phyloP scores from a whole-genome alignment of 2,888 invertebrate genomes.

The Boloria selene region DNA sequence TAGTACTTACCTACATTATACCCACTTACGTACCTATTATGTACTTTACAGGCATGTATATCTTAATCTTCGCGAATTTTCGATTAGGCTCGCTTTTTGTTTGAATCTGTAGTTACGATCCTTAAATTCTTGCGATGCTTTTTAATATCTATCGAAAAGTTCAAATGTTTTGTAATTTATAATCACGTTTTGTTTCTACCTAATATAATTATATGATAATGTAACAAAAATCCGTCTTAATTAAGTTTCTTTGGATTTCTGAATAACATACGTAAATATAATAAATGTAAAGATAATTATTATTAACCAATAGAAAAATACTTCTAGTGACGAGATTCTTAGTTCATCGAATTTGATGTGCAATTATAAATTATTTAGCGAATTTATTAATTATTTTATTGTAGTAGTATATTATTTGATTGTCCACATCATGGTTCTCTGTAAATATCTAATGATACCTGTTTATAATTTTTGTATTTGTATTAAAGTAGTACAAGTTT shows the following conservation, averaged over 20 bases:
- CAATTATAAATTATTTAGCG: constrained; percentile 71
- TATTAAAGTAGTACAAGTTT: constrained; percentile 59
- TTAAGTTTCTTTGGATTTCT: constrained; percentile 71
- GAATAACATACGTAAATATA: constrained; percentile 78
- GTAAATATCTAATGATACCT: constrained; percentile 76
- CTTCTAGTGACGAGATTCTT: constrained; percentile 70
- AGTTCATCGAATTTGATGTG: constrained; percentile 65
- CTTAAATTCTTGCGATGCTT: constrained; percentile 73
- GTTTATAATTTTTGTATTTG: constrained; percentile 59
- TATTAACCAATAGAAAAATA: constrained; percentile 74
- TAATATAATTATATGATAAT: constrained; percentile 45
- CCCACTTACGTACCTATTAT: constrained; percentile 72
- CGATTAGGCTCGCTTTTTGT: constrained; percentile 70
- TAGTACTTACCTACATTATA: constrained; percentile 77
- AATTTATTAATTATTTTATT: constrained; percentile 74
- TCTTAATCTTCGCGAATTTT: constrained; percentile 67
- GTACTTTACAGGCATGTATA: constrained; percentile 75
- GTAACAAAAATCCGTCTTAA: constrained; percentile 73
- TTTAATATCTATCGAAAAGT: constrained; percentile 53
- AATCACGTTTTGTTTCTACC: constrained; percentile 38
- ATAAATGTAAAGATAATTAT: constrained; percentile 66
- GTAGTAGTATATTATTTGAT: constrained; percentile 50
- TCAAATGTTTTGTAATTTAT: constrained; percentile 41
- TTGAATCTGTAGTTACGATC: constrained; percentile 51
- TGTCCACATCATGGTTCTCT: constrained; percentile 65